Evolutionary conservation across 2,888 invertebrate genomes (phyloP).

Genomic region (Oxystoma pomonae): DNA sequence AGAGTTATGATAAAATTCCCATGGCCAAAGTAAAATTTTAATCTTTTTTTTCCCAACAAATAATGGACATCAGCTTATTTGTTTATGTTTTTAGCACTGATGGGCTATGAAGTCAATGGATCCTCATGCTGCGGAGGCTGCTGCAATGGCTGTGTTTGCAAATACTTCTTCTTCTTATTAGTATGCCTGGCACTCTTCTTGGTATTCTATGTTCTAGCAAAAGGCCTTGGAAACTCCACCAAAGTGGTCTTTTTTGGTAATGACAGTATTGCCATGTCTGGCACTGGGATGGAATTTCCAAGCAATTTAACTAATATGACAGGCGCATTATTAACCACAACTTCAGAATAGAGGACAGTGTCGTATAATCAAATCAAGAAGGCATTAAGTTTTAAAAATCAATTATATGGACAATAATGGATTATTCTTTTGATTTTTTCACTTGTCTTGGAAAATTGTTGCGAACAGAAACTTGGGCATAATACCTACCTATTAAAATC

Average conservation of each 20-base stretch:
- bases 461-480: too few relatives aligned
- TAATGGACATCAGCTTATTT: not conserved
- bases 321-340: not conserved
- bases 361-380: too few relatives aligned
- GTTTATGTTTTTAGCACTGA: not conserved
- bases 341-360: not conserved
- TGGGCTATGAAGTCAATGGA: not conserved
- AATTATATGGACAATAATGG: too few relatives aligned
- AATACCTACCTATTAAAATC: too few relatives aligned
- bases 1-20: not conserved
- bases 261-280: not conserved
- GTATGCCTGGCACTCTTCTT: not conserved
- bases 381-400: too few relatives aligned
- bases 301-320: not conserved
- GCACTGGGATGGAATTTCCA: not conserved
- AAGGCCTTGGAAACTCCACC: not conserved
- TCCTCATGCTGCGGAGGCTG: not conserved
- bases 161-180: not conserved
- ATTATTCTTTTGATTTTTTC: too few relatives aligned
- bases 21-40: not conserved
- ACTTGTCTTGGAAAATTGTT: too few relatives aligned
- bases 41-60: not conserved
- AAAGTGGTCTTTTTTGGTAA: not conserved
- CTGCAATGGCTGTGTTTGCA: not conserved
- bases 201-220: not conserved